Evolutionary conservation across 2,888 invertebrate species (phyloP), one percentile per base, ranked within the genome.

Genomic region (Resseliella maxima): DNA sequence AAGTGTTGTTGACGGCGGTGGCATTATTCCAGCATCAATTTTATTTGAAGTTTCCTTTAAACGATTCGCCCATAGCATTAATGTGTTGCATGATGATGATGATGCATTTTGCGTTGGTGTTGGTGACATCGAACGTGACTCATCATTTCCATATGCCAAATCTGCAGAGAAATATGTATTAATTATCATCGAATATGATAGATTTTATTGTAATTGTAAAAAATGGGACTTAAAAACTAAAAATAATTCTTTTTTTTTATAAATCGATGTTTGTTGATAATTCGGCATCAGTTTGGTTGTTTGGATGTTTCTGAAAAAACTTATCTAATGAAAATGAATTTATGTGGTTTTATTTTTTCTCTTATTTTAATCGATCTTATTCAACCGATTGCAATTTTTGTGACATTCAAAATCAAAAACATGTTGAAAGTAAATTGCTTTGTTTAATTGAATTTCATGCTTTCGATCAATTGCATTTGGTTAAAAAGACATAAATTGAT

Each of bases 1-100:
- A 88, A 93, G 92, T 88, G 93, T 90, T 86, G 92, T 92, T 27
- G 93, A 92, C 0, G 94, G 94, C 86, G 95, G 94, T 89, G 94
- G 94, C 94, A 94, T 94, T 91, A 94, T 94, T 89, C 94, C 93
- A 88, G 94, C 90, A 87, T 93, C 92, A 85, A 91, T 93, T 89
- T 93, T 92, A 88, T 92, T 91, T 89, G 92, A 93, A 72, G 91
- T 92, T 87, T 92, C 91, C 85, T 89, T 88, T 0, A 59, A 38
- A 85, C 88, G 88, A 38, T 85, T 41, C 0, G 89, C 87, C 89
- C 90, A 91, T 86, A 89, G 87, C 88, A 89, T 89, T 15, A 54
- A 85, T 72, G 27, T 45, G 24, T 6, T 12, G 18, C 45, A 85
- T 6, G 85, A 2, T 2, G 24, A 2, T 2, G 24, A 12, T 21